phyloP scores from a whole-genome alignment of 2,113 vertebrate genomes.

The Heliornis fulica region DNA sequence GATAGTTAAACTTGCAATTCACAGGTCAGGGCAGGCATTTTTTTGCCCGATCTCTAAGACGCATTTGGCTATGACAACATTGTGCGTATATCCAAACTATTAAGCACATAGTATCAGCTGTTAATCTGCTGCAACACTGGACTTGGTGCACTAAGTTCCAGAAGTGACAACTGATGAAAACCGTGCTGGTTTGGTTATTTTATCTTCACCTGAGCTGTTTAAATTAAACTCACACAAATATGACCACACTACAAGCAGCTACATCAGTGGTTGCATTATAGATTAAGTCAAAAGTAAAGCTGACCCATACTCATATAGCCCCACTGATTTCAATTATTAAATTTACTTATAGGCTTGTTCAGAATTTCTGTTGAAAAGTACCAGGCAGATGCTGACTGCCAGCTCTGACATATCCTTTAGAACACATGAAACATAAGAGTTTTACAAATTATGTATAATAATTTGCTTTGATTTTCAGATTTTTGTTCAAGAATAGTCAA shows the following conservation, averaged over 20 bases:
- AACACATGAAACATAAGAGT: neutral
- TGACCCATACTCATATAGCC: neutral
- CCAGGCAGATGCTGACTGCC: neutral
- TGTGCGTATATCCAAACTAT: neutral
- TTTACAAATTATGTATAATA: neutral
- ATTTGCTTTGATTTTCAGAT: neutral
- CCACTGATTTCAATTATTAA: neutral
- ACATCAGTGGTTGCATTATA: neutral
- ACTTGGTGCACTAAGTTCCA: rapidly evolving
- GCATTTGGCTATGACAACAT: neutral
- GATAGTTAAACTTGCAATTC: neutral
- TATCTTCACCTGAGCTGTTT: neutral
- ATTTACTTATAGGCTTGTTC: neutral
- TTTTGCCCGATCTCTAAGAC: neutral
- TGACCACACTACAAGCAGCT: neutral
- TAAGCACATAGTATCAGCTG: neutral
- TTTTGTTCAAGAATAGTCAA: neutral
- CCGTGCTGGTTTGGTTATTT: neutral
- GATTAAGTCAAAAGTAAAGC: neutral
- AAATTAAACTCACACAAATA: neutral
- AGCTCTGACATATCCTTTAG: neutral
- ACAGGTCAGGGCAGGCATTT: neutral
- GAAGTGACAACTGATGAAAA: neutral
- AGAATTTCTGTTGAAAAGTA: neutral
- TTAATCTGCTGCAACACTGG: neutral